Evolutionary conservation across 2,113 vertebrate genomes (phyloP).

Genomic region (Lepidothrix coronata): DNA sequence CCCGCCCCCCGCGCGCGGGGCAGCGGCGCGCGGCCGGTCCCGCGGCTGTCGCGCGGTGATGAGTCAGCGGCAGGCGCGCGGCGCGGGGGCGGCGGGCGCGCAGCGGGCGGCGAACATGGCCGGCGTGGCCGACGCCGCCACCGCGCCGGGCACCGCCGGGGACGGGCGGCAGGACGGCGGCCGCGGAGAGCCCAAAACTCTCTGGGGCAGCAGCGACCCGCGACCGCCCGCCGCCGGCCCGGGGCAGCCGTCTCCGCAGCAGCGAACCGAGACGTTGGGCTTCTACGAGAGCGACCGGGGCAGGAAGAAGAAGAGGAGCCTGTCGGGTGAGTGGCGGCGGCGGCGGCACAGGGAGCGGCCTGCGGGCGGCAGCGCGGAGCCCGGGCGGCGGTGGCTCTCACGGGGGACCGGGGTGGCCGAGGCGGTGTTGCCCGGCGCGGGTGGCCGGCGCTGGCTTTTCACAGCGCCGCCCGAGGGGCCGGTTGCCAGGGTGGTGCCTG

Average conservation of each 20-base stretch:
- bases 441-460: background rate
- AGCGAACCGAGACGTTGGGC: constrained; percentile 73
- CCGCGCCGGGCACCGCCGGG: constrained; percentile 6
- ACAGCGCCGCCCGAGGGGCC: background rate
- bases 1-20: background rate
- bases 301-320: constrained; percentile 61
- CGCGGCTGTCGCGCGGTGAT: constrained; percentile 24
- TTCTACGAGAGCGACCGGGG: constrained; percentile 78
- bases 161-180: constrained; percentile 26
- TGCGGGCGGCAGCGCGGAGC: background rate
- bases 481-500: too few species aligned
- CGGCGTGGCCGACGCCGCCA: constrained; percentile 45
- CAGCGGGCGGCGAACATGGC: constrained; percentile 57
- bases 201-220: constrained; percentile 10
- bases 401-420: background rate
- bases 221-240: background rate
- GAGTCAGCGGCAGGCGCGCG: background rate
- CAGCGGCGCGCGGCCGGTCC: background rate
- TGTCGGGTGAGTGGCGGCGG: constrained; percentile 65
- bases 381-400: too few species aligned
- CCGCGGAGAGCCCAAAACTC: constrained; percentile 45
- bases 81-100: background rate
- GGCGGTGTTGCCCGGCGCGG: background rate
- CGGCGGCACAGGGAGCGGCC: background rate
- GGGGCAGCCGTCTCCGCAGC: constrained; percentile 32